Evolutionary conservation across 2,113 vertebrate species (phyloP), one percentile per base, ranked within the genome.

Genomic region (Vulpes ferrilata): DNA sequence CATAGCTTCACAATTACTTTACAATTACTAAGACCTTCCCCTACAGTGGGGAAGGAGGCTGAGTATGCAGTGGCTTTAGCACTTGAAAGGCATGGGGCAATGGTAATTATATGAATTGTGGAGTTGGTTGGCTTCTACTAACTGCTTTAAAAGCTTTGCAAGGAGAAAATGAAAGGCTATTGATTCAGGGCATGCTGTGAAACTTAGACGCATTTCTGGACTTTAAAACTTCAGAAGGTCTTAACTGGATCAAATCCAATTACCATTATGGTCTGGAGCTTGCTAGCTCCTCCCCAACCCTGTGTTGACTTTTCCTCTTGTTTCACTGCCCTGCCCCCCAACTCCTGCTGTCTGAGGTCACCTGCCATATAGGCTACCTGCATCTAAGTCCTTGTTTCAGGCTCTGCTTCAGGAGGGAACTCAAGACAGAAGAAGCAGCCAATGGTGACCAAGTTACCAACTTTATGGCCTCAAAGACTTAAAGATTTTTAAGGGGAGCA

Each of bases 91-190:
- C 20, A 20, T 1, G 5, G 55, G 30, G 4, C 53, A n/a, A 3
- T 6, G 64, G 35, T 90, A 53, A 93, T 96, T 55, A 83, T 7
- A 32, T 30, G 57, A 79, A 20, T 11, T 38, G 38, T 32, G 48
- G 48, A 48, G 55, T 35, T 57, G 51, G 23, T 10, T 90, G 80
- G 93, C 81, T 83, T 96, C 71, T 89, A 10, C 35, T 57, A 67
- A 59, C 60, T 74, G 38, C 55, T 19, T 95, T 48, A 83, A 90
- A 82, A 86, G 94, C 71, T 93, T 95, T 97, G 92, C 64, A 55
- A 85, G 84, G 65, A 92, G 87, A 79, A 92, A 82, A 92, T 55
- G 94, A 95, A 32, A 89, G 82, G 16, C 67, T 74, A 0, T 35
- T 0, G 8, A 74, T 32, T 71, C 19, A n/a, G 84, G 90, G 32